Evolutionary conservation across 1,140 invertebrate genomes (phyloP).

Genomic region (Diorhabda elongata): DNA sequence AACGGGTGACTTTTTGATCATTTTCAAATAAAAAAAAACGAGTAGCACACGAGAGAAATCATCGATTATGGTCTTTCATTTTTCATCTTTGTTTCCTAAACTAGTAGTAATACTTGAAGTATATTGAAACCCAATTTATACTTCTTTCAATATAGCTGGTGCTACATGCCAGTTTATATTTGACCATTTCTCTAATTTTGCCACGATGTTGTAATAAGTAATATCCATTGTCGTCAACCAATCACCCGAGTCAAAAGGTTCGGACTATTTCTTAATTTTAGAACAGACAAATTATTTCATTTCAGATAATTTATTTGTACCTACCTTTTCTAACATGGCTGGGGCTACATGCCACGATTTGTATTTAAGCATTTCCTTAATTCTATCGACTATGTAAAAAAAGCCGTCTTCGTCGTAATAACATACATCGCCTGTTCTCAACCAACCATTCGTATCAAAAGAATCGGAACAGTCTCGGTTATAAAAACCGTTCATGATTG

Average conservation of each 20-base stretch:
- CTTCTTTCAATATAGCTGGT: constrained; percentile 55
- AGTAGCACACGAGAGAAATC: too few relatives aligned
- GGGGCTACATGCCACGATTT: constrained; percentile 43
- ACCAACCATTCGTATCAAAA: constrained; percentile 58
- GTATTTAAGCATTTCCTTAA: constrained; percentile 75
- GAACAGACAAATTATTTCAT: too few relatives aligned
- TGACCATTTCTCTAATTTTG: constrained; percentile 72
- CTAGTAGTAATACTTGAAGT: too few relatives aligned
- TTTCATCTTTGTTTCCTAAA: too few relatives aligned
- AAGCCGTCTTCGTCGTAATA: constrained; percentile 63
- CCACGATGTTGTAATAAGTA: constrained; percentile 62
- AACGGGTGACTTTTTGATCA: too few relatives aligned
- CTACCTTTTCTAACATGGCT: constrained; percentile 56
- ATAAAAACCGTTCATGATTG: constrained; percentile 54
- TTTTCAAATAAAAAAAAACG: too few relatives aligned
- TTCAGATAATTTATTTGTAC: too few relatives aligned
- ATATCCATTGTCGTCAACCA: constrained; percentile 67
- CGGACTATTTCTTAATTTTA: too few relatives aligned
- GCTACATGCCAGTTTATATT: constrained; percentile 58
- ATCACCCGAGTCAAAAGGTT: constrained; percentile 54
- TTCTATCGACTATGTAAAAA: constrained; percentile 64
- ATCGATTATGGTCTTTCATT: too few relatives aligned
- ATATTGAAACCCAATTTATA: too few relatives aligned
- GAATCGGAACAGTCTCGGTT: constrained; percentile 44
- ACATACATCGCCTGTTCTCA: constrained; percentile 67